Percentiles rank a stretch among this genome's conserved stretches.
Evolutionary conservation across 2,113 vertebrate genomes (phyloP).

Genomic region (Chloropsis cyanopogon): DNA sequence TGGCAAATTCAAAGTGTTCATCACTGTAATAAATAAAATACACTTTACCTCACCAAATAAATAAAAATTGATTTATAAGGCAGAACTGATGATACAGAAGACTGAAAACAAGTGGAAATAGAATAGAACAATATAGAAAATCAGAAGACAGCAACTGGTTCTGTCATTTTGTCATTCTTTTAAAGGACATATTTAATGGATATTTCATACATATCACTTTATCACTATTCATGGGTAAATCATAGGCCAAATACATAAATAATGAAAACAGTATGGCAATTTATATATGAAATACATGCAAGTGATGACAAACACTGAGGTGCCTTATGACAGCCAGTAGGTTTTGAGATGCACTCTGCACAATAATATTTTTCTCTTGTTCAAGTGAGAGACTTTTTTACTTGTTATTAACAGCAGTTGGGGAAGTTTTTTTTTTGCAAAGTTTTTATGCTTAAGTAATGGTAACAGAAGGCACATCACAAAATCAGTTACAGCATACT

Average conservation of each 20-base stretch:
- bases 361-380: background rate
- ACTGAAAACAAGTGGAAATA: background rate
- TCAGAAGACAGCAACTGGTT: background rate
- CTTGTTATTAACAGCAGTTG: background rate
- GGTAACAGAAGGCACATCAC: background rate
- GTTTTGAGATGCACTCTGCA: background rate
- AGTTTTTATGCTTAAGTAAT: background rate
- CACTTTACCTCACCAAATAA: background rate
- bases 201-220: background rate
- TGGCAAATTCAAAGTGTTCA: rapidly evolving
- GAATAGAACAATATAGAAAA: background rate
- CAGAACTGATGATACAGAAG: background rate
- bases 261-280: background rate
- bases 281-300: background rate
- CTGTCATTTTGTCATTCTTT: background rate
- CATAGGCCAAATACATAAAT: background rate
- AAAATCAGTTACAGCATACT: background rate
- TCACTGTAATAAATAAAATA: background rate
- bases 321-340: background rate
- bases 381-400: background rate
- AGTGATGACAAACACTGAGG: background rate
- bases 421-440: background rate
- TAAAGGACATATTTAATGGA: background rate
- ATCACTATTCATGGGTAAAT: background rate
- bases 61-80: background rate